Base-by-base conservation (phyloP, 2,888 invertebrate genomes). In the Leptinotarsa tumamoca region DNA sequence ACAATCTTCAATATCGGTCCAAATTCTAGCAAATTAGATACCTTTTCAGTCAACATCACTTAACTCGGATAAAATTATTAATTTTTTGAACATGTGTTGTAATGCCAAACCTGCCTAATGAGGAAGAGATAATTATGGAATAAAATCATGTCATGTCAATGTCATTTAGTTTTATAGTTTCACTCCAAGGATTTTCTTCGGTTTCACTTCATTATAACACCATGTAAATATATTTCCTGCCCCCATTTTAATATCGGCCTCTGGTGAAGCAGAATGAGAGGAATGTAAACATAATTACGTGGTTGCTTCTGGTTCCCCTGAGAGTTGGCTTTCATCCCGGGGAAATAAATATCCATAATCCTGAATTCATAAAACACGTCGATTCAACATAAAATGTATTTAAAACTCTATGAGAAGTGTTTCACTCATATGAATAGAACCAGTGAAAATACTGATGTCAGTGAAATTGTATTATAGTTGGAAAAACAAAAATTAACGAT, bases 251-350 rank as follows among this genome's bases (percentile, higher is more conserved):
- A 70, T 70, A 70, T 70, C 50, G 49, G n/a, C 49, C 56, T 70
- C 70, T 50, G 63, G 43, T 69, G 54, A 33, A 70, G 58, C 58
- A 21, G 58, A 50, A 74, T 67, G 50, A 74, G 67, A 70, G 66
- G n/a, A 74, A 56, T 56, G 74, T 70, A 70, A 74, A 74, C 74
- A 70, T 70, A 67, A 74, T 74, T 69, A 74, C 67, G 70, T 58
- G 27, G 70, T 50, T 49, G 50, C 70, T 43, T 50, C 49, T 27
- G 49, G 58, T 21, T 58, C 58, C 49, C 58, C 18, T 50, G 33
- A 23, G n/a, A 54, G 70, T 58, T 54, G 54, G 49, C 49, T 70
- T 70, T 58, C 70, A 70, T 70, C 50, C 49, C 33, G 27, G 43
- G 23, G 49, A 49, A 61, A 70, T 70, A 70, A 70, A 61, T 70